Percentiles rank a stretch among this genome's conserved stretches.
Conservation (phyloP, 2,797 vertebrate species). For the Falco peregrinus region DNA sequence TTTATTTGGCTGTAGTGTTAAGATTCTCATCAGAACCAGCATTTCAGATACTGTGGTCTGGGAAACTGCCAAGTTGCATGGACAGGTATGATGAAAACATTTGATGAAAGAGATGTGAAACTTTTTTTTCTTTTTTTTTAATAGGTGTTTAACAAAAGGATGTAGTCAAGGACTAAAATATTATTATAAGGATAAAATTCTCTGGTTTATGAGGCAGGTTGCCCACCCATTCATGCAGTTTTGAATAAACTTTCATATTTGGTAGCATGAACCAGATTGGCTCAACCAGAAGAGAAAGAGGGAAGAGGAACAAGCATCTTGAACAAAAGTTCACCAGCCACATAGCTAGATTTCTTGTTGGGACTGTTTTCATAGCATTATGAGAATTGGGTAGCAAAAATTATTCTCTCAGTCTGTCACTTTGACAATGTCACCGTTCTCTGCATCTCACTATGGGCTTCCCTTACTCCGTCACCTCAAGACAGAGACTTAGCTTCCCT, state of each 20-base stretch:
- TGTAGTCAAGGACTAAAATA: neutral
- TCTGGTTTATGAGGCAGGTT: neutral
- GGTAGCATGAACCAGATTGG: neutral
- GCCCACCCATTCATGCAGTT: neutral
- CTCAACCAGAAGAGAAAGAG: neutral
- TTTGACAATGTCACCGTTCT: neutral
- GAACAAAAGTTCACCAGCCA: neutral
- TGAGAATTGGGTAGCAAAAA: neutral
- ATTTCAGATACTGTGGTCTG: neutral
- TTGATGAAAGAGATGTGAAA: neutral
- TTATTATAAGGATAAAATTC: neutral
- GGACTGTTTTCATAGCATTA: neutral
- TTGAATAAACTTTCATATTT: neutral
- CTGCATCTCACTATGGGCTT: neutral
- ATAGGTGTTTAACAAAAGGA: neutral
- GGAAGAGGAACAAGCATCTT: neutral
- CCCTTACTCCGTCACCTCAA: accelerated
- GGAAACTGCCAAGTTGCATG: neutral
- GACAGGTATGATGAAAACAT: neutral
- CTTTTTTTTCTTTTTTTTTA: neutral
- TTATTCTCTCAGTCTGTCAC: neutral
- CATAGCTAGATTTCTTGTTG: neutral
- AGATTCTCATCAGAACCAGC: neutral
- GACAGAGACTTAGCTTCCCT: neutral
- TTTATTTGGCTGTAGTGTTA: neutral